Percentiles rank a stretch among this genome's conserved stretches.
phyloP scores from a whole-genome alignment of 2,113 vertebrate species.

The Meriones unguiculatus region DNA sequence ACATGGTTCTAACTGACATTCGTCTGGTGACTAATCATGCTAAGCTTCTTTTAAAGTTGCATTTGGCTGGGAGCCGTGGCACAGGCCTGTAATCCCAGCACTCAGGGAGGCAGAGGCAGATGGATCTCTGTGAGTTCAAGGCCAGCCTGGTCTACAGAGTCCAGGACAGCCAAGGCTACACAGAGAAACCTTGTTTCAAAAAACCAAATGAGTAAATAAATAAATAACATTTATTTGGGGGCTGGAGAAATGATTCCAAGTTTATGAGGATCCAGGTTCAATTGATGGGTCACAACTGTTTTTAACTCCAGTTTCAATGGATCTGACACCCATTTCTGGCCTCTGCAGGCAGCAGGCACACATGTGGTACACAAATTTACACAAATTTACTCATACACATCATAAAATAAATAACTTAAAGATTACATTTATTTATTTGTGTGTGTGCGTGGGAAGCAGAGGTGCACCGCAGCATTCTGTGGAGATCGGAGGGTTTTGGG shows the following conservation, averaged over 20 bases:
- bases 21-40: neutral
- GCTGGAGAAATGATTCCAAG: no score
- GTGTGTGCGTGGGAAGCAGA: neutral
- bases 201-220: no score
- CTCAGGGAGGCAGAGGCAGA: no score
- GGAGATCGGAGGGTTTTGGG: neutral
- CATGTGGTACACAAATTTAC: neutral
- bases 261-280: no score
- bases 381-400: neutral
- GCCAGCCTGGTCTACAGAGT: no score
- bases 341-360: neutral
- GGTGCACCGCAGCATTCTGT: neutral
- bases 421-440: neutral
- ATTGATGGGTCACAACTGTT: neutral
- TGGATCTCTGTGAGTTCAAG: no score
- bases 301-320: neutral
- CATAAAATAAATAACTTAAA: neutral
- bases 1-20: neutral
- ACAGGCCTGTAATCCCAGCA: no score
- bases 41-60: neutral
- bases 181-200: no score
- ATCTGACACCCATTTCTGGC: neutral
- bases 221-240: no score
- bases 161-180: no score
- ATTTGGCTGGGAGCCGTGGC: neutral